phyloP scores from a whole-genome alignment of 2,888 invertebrate species.

The Strigamia crassipes region DNA sequence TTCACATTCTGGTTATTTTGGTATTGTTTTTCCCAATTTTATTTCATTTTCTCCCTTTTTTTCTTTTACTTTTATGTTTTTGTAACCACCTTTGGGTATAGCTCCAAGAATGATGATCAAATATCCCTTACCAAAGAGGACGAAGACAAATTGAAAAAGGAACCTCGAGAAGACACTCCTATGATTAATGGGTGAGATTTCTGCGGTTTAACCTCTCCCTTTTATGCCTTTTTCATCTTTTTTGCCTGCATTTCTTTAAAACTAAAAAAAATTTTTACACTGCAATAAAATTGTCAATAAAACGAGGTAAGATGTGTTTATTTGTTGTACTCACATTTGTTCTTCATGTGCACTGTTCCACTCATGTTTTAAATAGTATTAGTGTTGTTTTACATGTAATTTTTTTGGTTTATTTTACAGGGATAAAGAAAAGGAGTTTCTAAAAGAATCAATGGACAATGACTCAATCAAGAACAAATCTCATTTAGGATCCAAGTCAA shows the following conservation, averaged over 20 bases:
- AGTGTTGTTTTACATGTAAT: too few relatives aligned
- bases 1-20: neutral
- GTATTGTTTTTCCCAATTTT: neutral
- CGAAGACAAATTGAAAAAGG: slow-evolving; percentile 48
- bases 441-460: slow-evolving; percentile 50
- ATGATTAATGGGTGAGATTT: slow-evolving; percentile 50
- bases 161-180: slow-evolving; percentile 48
- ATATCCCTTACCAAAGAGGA: neutral
- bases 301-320: neutral
- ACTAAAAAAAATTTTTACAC: neutral
- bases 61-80: neutral
- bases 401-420: neutral
- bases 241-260: neutral
- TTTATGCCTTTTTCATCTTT: neutral
- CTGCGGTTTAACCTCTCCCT: neutral
- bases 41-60: neutral
- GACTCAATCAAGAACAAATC: slow-evolving; percentile 51
- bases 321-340: neutral
- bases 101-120: neutral
- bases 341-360: neutral
- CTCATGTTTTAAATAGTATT: neutral
- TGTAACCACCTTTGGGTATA: slow-evolving; percentile 18
- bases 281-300: too few relatives aligned
- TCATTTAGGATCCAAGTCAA: slow-evolving; percentile 69
- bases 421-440: slow-evolving; percentile 48